phyloP scores from a whole-genome alignment of 2,797 vertebrate species.

The Apogon talboti region DNA sequence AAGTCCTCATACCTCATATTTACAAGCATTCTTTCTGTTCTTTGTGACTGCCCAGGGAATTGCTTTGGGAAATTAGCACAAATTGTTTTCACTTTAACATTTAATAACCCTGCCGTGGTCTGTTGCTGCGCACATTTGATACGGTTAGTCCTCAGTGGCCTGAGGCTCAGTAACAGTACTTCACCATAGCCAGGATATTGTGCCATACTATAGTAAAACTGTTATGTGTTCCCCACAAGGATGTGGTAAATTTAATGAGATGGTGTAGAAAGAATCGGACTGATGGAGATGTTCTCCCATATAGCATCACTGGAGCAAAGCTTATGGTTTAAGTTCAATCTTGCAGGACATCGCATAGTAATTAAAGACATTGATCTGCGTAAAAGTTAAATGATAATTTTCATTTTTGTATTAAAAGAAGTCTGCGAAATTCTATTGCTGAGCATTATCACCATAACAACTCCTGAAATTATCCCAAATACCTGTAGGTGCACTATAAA shows the following conservation, averaged over 20 bases:
- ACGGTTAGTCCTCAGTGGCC: conserved; percentile 36
- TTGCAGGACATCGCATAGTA: not conserved
- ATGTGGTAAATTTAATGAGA: conserved; percentile 71
- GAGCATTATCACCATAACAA: conserved; percentile 67
- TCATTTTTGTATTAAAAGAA: conserved; percentile 12
- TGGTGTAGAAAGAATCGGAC: conserved; percentile 17
- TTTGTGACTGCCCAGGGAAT: conserved; percentile 60
- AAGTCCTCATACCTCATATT: conserved; percentile 54
- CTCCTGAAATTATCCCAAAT: conserved; percentile 77
- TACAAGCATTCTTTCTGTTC: conserved; percentile 70
- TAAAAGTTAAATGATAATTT: conserved; percentile 11
- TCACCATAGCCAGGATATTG: conserved; percentile 55
- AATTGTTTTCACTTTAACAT: conserved; percentile 69
- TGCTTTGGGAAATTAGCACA: conserved; percentile 71
- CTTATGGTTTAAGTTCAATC: not conserved
- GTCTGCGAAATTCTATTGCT: conserved; percentile 26
- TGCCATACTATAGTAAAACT: conserved; percentile 55
- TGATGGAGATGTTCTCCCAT: conserved; percentile 34
- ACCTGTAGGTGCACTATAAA: conserved; percentile 78
- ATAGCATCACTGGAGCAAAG: conserved; percentile 33
- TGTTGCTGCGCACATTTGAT: conserved; percentile 49
- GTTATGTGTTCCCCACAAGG: conserved; percentile 49
- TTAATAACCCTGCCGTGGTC: conserved; percentile 61
- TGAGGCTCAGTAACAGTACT: conserved; percentile 37
- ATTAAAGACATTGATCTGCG: not conserved